Conservation (phyloP, 2,113 vertebrate species). For the Callithrix jacchus region DNA sequence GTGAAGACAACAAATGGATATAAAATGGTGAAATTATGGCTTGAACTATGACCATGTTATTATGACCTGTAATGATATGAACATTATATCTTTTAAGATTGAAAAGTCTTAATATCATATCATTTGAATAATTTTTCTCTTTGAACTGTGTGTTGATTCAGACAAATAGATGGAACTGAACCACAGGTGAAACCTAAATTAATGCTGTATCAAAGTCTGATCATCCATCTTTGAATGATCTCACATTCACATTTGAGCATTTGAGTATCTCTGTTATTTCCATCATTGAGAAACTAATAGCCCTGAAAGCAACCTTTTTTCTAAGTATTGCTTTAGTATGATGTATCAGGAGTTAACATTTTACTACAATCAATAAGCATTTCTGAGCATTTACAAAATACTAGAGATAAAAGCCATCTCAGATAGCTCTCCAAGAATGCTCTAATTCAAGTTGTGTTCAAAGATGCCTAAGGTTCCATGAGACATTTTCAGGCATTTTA, state of each 20-base stretch:
- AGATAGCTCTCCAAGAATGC: conserved; percentile 12
- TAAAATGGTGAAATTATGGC: not conserved
- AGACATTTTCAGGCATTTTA: conserved; percentile 33
- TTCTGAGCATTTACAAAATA: conserved; percentile 21
- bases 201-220: not conserved
- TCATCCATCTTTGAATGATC: not conserved
- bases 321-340: not conserved
- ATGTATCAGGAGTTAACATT: conserved; percentile 29
- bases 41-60: not conserved
- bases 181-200: conserved; percentile 29
- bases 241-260: not conserved
- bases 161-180: conserved; percentile 21
- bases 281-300: not conserved
- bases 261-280: not conserved
- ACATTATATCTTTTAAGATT: conserved; percentile 28
- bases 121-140: conserved; percentile 33
- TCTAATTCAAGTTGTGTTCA: conserved; percentile 39
- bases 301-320: not conserved
- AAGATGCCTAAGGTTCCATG: conserved; percentile 1
- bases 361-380: not conserved
- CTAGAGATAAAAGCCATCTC: conserved; percentile 26
- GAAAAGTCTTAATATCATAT: conserved; percentile 28
- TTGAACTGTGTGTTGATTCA: not conserved
- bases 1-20: not conserved
- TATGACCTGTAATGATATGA: not conserved